phyloP scores from a whole-genome alignment of 2,888 invertebrate genomes.

The Diploptera punctata region DNA sequence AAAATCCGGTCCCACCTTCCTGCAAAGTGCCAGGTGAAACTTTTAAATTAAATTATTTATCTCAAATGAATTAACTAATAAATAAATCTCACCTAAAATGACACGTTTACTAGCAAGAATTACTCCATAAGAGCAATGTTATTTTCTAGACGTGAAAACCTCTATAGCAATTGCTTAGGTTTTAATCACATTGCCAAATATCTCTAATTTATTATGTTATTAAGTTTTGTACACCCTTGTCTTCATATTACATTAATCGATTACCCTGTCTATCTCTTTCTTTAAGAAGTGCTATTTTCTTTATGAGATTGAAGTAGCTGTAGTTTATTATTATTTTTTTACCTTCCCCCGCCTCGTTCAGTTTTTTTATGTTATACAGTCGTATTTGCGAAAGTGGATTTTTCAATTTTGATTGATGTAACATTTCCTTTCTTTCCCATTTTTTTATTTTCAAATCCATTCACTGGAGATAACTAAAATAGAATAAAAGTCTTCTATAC shows the following conservation, averaged over 20 bases:
- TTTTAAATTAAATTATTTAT: too few species aligned
- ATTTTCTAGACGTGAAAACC: too few species aligned
- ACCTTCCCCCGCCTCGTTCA: background rate
- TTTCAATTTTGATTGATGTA: constrained; percentile 24
- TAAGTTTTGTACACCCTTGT: background rate
- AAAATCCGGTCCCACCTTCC: too few species aligned
- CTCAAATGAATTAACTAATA: too few species aligned
- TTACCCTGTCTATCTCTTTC: background rate
- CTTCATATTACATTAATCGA: constrained; percentile 21
- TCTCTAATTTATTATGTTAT: too few species aligned
- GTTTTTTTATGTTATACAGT: background rate
- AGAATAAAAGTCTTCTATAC: constrained; percentile 5
- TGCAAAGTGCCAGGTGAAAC: too few species aligned
- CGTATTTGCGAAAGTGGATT: constrained; percentile 23
- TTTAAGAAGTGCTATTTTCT: background rate
- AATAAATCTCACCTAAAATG: too few species aligned
- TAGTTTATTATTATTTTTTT: background rate
- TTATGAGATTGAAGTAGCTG: background rate
- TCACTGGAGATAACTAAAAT: constrained; percentile 16
- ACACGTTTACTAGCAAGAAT: too few species aligned
- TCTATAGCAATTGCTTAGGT: too few species aligned
- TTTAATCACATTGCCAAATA: too few species aligned
- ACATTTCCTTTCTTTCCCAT: constrained; percentile 15
- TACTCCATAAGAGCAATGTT: too few species aligned
- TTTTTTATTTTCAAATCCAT: constrained; percentile 1